phyloP scores from a whole-genome alignment of 2,113 vertebrate genomes.

The Odocoileus hemionus region DNA sequence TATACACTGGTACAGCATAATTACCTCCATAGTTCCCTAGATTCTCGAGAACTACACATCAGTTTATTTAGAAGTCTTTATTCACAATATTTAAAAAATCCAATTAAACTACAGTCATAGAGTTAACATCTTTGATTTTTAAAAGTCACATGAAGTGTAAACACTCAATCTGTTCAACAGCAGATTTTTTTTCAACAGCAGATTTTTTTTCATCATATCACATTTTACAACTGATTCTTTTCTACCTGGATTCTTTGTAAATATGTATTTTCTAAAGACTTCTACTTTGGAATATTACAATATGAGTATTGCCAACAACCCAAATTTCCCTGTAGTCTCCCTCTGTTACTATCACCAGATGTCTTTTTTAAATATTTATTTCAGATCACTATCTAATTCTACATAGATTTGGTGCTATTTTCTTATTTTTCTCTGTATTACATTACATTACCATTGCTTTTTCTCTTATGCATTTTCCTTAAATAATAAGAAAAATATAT shows the following conservation, averaged over 20 bases:
- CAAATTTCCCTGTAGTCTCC: neutral
- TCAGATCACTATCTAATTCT: neutral
- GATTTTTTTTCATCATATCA: neutral
- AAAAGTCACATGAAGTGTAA: neutral
- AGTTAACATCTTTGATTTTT: neutral
- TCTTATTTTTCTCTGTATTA: neutral
- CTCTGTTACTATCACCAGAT: neutral
- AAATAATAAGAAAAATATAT: neutral
- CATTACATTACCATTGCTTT: neutral
- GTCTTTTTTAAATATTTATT: neutral
- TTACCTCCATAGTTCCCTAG: neutral
- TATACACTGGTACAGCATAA: neutral
- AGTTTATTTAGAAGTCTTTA: constrained; percentile 3
- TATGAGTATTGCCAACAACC: neutral
- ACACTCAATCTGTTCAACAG: neutral
- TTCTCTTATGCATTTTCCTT: neutral
- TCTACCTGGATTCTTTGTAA: neutral
- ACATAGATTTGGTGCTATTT: neutral
- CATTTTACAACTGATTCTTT: neutral
- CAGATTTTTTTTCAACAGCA: neutral
- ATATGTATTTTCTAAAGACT: neutral
- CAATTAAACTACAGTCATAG: neutral
- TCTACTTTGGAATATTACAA: neutral
- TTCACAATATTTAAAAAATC: constrained; percentile 34
- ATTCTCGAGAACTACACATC: neutral